Evolutionary conservation across 1,140 invertebrate genomes (phyloP).

Genomic region (Drosophila paulistorum): DNA sequence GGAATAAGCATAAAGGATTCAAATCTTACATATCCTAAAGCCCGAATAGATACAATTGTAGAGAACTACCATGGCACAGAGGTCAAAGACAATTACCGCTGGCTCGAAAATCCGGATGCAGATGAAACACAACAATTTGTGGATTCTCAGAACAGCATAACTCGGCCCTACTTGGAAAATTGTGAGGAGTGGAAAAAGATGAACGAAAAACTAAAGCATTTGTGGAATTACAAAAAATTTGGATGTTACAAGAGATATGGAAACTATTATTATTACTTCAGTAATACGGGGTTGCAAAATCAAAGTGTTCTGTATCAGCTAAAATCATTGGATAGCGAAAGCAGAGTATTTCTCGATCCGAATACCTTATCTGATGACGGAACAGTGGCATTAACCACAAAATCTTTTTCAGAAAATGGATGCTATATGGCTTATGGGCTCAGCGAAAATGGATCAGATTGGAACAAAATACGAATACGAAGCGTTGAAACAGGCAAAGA

Average conservation of each 20-base stretch:
- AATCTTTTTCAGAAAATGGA: slow-evolving; percentile 95
- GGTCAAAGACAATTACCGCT: slow-evolving; percentile 96
- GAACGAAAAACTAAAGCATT: slow-evolving; percentile 90
- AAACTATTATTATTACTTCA: slow-evolving; percentile 94
- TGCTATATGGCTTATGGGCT: slow-evolving; percentile 95
- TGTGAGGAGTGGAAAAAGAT: slow-evolving; percentile 90
- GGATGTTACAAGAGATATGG: slow-evolving; percentile 93
- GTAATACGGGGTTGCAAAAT: slow-evolving; percentile 97
- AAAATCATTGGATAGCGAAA: slow-evolving; percentile 90
- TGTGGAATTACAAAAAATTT: slow-evolving; percentile 98
- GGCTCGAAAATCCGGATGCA: slow-evolving; percentile 97
- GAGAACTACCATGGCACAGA: slow-evolving; percentile 92
- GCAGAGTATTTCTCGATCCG: slow-evolving; percentile 95
- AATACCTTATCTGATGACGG: slow-evolving; percentile 96
- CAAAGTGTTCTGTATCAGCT: slow-evolving; percentile 97
- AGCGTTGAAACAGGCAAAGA: slow-evolving; percentile 92
- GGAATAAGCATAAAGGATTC: background rate
- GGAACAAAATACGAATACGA: slow-evolving; percentile 94
- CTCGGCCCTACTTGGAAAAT: slow-evolving; percentile 91
- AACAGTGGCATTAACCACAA: slow-evolving; percentile 92
- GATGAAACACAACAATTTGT: slow-evolving; percentile 96
- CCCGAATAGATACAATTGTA: slow-evolving; percentile 89
- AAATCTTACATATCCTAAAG: slow-evolving; percentile 87
- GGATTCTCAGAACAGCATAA: slow-evolving; percentile 95
- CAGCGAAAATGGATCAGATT: slow-evolving; percentile 96